Base-by-base conservation (phyloP, 2,797 vertebrate species). In the Tenualosa ilisha region DNA sequence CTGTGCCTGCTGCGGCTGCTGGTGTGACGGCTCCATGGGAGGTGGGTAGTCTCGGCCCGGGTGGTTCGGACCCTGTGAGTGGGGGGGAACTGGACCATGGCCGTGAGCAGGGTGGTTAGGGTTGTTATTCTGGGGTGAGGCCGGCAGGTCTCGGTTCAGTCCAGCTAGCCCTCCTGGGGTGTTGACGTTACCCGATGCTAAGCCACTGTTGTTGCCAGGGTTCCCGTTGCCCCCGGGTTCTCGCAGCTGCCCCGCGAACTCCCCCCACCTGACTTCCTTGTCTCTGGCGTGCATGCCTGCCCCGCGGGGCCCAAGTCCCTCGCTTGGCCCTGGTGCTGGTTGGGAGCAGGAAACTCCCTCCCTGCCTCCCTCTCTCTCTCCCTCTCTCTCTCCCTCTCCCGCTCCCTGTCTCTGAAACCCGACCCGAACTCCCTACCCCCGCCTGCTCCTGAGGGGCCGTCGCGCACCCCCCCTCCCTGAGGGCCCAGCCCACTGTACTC, bases 181-280 rank as follows among this genome's bases (percentile, higher is more conserved):
- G 85, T 92, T 93, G 61, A 93, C 91, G 84, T 92, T 94, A 65
- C 92, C 93, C 17, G 68, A 13, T 20, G 31, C 15, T 17, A 37
- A 3, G 68, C 11, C 20, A 22, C 93, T 91, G 89, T 90, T 94
- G 89, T 89, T 96, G 88, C 91, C 93, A 72, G 92, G 87, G 88
- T 94, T 95, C 88, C 88, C 94, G 86, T 90, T 95, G 82, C 90
- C 92, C 40, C 91, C 92, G 86, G 88, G 86, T 75, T 95, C 95
- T 90, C 94, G 93, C 40, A 92, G 90, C 86, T 95, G 95, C 49
- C 93, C 92, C 65, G 94, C 92, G 93, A 95, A 94, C 90, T 96
- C 96, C 37, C 93, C 93, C 94, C 96, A 96, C 87, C 95, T 92
- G 86, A 93, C 93, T n/a, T 96, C 96, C 92, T 96, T 96, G 89